These are phyloP conservation scores for Myiotriccus ornatus DNA, from an alignment of 2,797 vertebrate genomes.

Conservation along the genomic window DNA sequence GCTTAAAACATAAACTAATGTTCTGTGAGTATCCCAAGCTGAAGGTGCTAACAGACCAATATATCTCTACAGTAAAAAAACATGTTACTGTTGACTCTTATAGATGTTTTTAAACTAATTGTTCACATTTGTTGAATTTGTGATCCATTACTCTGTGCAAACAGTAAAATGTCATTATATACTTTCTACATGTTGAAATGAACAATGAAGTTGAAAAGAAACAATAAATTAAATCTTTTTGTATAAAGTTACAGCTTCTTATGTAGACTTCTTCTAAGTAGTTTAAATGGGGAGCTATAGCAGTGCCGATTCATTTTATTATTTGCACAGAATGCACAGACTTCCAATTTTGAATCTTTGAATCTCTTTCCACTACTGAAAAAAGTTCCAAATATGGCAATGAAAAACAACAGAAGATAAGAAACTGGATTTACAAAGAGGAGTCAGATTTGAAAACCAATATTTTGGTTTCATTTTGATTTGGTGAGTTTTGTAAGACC, in stretches of 20 bases:
- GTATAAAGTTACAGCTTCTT: neutral
- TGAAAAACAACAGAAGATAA: neutral
- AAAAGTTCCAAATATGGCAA: neutral
- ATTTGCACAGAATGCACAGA: neutral
- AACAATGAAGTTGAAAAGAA: neutral
- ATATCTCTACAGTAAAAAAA: neutral
- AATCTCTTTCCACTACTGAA: neutral
- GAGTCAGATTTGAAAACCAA: neutral
- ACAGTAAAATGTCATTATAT: neutral
- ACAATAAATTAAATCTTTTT: neutral
- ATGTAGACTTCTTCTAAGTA: neutral
- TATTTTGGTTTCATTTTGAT: neutral
- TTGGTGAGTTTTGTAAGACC: neutral
- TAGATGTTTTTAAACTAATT: neutral
- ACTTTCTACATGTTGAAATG: neutral
- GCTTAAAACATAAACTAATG: neutral
- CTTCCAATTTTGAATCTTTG: neutral
- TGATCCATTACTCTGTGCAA: neutral
- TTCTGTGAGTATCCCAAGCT: neutral
- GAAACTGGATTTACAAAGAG: neutral
- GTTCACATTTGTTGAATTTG: neutral
- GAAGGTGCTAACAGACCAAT: neutral
- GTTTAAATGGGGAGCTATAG: neutral
- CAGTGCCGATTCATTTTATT: neutral
- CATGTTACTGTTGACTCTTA: neutral